Conservation (phyloP, 2,888 invertebrate species). For the Pachydiplax longipennis region DNA sequence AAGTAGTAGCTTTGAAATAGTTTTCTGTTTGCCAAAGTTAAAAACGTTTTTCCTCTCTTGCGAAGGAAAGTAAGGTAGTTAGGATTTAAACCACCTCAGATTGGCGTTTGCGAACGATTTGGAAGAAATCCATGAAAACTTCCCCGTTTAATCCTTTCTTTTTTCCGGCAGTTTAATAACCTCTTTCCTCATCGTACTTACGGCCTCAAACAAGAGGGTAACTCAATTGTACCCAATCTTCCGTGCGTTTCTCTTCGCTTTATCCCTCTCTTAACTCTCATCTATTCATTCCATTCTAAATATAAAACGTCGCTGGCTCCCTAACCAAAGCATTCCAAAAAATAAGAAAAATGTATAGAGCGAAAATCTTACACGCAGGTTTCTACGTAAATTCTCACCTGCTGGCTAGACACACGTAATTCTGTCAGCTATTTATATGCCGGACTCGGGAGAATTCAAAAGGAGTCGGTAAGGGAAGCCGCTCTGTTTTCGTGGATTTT, state of each 20-base stretch:
- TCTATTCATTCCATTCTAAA: constrained; percentile 18
- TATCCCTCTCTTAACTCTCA: neutral
- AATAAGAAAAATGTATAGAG: neutral
- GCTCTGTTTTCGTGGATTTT: neutral
- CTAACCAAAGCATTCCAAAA: neutral
- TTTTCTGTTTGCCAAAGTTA: too few species aligned
- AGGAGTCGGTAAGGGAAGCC: neutral
- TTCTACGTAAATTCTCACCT: constrained; percentile 29
- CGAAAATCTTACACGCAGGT: neutral
- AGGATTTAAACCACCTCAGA: too few species aligned
- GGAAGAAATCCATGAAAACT: too few species aligned
- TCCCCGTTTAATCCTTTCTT: too few species aligned
- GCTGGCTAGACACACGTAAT: constrained; percentile 2
- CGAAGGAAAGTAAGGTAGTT: too few species aligned
- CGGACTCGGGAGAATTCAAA: neutral
- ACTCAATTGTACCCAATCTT: neutral
- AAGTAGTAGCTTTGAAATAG: too few species aligned
- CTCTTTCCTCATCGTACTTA: too few species aligned
- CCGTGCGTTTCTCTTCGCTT: neutral
- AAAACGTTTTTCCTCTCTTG: too few species aligned
- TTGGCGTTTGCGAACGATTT: too few species aligned
- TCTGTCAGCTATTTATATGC: neutral
- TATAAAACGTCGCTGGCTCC: constrained; percentile 8
- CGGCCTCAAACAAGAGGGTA: neutral
- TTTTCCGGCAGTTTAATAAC: too few species aligned